phyloP scores from a whole-genome alignment of 2,888 invertebrate genomes.

The Dasypogon diadema region DNA sequence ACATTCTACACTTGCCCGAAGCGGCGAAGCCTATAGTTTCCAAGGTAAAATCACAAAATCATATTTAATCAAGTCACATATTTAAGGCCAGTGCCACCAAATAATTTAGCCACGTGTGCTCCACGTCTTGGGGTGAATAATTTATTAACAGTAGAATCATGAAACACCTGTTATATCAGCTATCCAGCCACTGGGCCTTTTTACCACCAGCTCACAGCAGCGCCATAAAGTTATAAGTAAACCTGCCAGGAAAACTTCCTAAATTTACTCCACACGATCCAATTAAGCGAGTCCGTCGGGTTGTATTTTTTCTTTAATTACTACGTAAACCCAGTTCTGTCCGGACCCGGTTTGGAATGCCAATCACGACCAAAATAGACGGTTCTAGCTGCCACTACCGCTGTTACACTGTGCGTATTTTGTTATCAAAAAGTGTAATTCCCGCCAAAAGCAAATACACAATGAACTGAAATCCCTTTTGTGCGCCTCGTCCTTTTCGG shows the following conservation, averaged over 20 bases:
- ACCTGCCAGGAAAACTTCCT: background rate
- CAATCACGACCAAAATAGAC: conserved; percentile 31
- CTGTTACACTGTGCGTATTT: conserved; percentile 1
- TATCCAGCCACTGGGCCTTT: too few relatives aligned
- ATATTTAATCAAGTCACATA: background rate
- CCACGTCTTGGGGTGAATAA: conserved; percentile 31
- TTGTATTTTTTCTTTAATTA: conserved; percentile 45
- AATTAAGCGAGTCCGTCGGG: conserved; percentile 33
- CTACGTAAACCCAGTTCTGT: conserved; percentile 25
- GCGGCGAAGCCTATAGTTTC: too few relatives aligned
- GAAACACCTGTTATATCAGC: conserved; percentile 11
- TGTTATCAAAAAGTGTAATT: conserved; percentile 35
- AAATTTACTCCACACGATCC: background rate
- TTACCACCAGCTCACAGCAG: too few relatives aligned
- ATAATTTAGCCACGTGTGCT: conserved; percentile 13
- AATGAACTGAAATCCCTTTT: background rate
- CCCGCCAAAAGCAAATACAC: conserved; percentile 25
- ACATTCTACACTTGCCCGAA: too few relatives aligned
- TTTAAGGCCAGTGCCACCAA: conserved; percentile 3
- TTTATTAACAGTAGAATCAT: conserved; percentile 16
- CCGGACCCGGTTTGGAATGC: conserved; percentile 15
- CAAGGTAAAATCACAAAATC: too few relatives aligned
- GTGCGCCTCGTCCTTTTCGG: background rate
- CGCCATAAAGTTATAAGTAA: background rate
- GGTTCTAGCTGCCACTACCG: background rate